phyloP scores from a whole-genome alignment of 2,888 invertebrate genomes.

The Tetragnatha montana region DNA sequence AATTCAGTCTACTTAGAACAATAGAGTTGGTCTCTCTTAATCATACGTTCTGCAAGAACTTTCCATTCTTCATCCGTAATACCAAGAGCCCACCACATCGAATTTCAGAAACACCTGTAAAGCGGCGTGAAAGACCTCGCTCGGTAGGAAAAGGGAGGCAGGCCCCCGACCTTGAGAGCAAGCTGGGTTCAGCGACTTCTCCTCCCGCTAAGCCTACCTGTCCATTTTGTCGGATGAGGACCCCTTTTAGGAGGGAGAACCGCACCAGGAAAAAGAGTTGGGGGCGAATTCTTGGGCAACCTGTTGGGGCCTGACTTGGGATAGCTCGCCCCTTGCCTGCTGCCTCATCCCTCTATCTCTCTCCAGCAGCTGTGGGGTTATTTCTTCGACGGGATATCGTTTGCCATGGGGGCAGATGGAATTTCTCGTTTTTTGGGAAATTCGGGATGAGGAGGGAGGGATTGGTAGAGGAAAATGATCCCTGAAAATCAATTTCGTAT shows the following conservation, averaged over 20 bases:
- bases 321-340: conserved; percentile 43
- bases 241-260: conserved; percentile 45
- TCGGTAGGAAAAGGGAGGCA: not conserved
- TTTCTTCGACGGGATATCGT: too few relatives aligned
- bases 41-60: not conserved
- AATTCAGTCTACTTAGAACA: not conserved
- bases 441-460: not conserved
- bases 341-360: conserved; percentile 32
- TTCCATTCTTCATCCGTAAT: not conserved
- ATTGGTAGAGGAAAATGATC: not conserved
- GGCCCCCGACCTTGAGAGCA: conserved; percentile 45
- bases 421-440: too few relatives aligned
- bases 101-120: not conserved
- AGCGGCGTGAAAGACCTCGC: not conserved
- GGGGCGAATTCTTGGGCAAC: conserved; percentile 66
- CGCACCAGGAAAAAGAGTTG: conserved; percentile 62
- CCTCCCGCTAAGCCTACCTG: conserved; percentile 60
- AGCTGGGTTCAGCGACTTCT: conserved; percentile 61
- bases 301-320: conserved; percentile 65
- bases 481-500: not conserved
- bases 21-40: not conserved
- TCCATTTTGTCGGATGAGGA: conserved; percentile 44
- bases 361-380: not conserved
- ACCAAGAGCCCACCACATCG: not conserved
- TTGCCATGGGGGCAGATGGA: too few relatives aligned